A percentile compares a stretch with the other conserved stretches of the same genome.
These are phyloP conservation scores for Lepidurus arcticus DNA, from an alignment of 1,140 invertebrate genomes.

Conservation along the genomic window DNA sequence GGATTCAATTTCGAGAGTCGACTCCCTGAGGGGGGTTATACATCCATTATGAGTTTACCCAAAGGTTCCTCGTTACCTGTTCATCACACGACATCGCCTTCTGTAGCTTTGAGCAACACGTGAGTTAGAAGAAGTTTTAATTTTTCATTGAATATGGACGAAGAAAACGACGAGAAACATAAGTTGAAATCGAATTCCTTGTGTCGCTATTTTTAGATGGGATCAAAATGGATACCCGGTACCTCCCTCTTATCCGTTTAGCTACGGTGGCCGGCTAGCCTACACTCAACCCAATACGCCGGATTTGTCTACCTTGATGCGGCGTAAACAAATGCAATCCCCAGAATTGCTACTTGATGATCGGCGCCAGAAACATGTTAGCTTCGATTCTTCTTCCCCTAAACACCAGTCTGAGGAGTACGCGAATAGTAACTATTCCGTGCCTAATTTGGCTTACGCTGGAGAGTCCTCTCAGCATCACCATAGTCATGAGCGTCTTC, in stretches of 20 bases:
- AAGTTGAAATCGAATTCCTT: neutral
- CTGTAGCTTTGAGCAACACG: neutral
- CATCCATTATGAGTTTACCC: constrained; percentile 13
- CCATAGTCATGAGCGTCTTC: constrained; percentile 52
- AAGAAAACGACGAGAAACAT: neutral
- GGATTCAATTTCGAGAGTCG: constrained; percentile 13
- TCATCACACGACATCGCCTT: constrained; percentile 17
- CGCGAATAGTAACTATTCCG: constrained; percentile 31
- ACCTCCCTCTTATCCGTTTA: constrained; percentile 29
- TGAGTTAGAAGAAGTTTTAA: neutral
- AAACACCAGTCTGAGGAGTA: constrained; percentile 34
- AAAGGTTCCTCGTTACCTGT: constrained; percentile 5
- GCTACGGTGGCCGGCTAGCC: constrained; percentile 36
- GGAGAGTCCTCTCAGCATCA: neutral
- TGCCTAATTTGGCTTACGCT: constrained; percentile 17
- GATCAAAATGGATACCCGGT: constrained; percentile 1
- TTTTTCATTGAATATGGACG: neutral
- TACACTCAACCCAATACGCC: constrained; percentile 43
- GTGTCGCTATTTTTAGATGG: constrained; percentile 14
- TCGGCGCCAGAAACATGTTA: constrained; percentile 67
- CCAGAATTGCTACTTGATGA: constrained; percentile 39
- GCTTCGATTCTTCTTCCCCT: constrained; percentile 58
- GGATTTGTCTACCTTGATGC: constrained; percentile 37
- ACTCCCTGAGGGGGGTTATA: neutral
- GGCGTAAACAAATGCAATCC: constrained; percentile 30